Conservation (phyloP, 1,140 invertebrate species). For the Odontomachus brunneus region DNA sequence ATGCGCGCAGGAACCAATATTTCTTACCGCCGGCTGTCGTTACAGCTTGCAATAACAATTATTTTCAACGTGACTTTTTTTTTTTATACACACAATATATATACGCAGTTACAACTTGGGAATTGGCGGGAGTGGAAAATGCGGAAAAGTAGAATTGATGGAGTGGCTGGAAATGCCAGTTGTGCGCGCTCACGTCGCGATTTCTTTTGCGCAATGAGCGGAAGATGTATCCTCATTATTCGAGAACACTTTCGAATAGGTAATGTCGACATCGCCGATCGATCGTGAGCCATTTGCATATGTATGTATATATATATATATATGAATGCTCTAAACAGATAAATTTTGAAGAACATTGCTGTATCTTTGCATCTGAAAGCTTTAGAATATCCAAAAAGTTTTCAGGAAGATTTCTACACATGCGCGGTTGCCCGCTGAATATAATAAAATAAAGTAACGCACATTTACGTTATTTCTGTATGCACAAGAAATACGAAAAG, state of each 20-base stretch:
- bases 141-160: constrained; percentile 54
- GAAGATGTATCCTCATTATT: constrained; percentile 55
- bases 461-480: no score
- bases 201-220: constrained; percentile 54
- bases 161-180: constrained; percentile 18
- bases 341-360: no score
- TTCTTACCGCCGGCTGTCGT: constrained; percentile 50
- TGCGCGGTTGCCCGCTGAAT: no score
- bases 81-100: constrained; percentile 12
- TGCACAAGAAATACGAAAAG: no score
- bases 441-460: no score
- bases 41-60: constrained; percentile 52
- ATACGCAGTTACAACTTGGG: constrained; percentile 8
- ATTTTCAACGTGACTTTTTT: constrained; percentile 38
- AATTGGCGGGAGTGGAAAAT: constrained; percentile 31
- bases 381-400: no score
- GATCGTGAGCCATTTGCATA: no score
- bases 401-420: no score
- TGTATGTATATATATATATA: no score
- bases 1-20: constrained; percentile 50
- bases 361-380: no score
- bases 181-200: constrained; percentile 16
- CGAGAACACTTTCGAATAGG: constrained; percentile 30
- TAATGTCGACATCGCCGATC: constrained; percentile 31
- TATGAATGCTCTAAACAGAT: no score